Conservation (phyloP, 2,113 vertebrate species). For the Anas platyrhynchos region DNA sequence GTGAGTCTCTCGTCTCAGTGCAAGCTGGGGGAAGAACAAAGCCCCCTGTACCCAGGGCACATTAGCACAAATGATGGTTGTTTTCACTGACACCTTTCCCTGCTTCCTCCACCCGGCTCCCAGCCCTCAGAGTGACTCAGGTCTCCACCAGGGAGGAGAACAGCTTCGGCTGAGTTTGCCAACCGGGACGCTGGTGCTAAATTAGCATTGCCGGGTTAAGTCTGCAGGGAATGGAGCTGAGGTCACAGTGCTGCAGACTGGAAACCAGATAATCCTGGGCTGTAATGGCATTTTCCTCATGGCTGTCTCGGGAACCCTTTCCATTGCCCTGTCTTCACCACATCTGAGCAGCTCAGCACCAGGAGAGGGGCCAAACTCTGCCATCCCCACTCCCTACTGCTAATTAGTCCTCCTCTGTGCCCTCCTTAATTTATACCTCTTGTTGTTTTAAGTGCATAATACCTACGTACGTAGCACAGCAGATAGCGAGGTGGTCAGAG, state of each 20-base stretch:
- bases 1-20: not conserved
- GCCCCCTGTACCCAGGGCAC: not conserved
- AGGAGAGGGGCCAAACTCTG: fast-evolving
- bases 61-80: not conserved
- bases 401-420: not conserved
- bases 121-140: not conserved
- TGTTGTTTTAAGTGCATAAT: not conserved
- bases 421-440: fast-evolving
- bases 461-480: not conserved
- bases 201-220: not conserved
- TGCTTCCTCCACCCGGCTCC: not conserved
- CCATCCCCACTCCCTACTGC: not conserved
- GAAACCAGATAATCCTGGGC: not conserved
- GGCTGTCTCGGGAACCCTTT: not conserved
- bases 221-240: not conserved
- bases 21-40: not conserved
- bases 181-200: not conserved
- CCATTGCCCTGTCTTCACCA: not conserved
- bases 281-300: not conserved
- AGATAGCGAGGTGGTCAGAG: not conserved
- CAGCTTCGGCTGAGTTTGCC: not conserved
- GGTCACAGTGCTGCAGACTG: not conserved
- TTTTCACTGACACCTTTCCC: slow-evolving; percentile 17
- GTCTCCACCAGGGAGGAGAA: not conserved
- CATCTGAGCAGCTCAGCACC: not conserved